phyloP scores from a whole-genome alignment of 1,140 invertebrate genomes.

The Cyrtorhinus lividipennis region DNA sequence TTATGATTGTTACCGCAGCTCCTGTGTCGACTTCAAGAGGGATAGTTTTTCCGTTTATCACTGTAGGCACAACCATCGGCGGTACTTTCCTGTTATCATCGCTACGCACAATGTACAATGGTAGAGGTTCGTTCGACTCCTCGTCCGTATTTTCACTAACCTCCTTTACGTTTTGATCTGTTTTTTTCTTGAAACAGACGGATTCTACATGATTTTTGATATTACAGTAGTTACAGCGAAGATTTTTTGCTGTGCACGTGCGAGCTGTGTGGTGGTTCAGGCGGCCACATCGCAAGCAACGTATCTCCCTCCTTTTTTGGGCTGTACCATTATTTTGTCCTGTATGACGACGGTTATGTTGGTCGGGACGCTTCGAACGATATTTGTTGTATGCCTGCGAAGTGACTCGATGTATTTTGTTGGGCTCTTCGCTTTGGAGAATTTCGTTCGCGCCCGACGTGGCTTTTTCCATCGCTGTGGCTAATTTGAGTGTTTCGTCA shows the following conservation, averaged over 20 bases:
- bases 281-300: not conserved
- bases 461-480: not conserved
- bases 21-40: conserved; percentile 1
- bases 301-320: not conserved
- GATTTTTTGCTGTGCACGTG: not conserved
- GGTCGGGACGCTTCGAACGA: not conserved
- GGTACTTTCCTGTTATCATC: not conserved
- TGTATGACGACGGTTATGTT: not conserved
- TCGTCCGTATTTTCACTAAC: not conserved
- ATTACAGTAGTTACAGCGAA: not conserved
- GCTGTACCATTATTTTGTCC: not conserved
- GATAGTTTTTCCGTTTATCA: not conserved
- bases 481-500: not conserved
- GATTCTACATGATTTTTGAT: not conserved
- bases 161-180: not conserved
- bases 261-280: not conserved
- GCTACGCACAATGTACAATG: not conserved
- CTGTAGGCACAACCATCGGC: not conserved
- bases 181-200: not conserved
- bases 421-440: not conserved
- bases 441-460: conserved; percentile 3
- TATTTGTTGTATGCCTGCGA: not conserved
- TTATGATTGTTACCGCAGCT: not conserved
- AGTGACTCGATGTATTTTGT: conserved; percentile 1
- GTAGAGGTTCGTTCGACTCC: not conserved